A percentile compares a stretch with the other conserved stretches of the same genome.
Conservation (phyloP, 2,113 vertebrate species). For the Eira barbara region DNA sequence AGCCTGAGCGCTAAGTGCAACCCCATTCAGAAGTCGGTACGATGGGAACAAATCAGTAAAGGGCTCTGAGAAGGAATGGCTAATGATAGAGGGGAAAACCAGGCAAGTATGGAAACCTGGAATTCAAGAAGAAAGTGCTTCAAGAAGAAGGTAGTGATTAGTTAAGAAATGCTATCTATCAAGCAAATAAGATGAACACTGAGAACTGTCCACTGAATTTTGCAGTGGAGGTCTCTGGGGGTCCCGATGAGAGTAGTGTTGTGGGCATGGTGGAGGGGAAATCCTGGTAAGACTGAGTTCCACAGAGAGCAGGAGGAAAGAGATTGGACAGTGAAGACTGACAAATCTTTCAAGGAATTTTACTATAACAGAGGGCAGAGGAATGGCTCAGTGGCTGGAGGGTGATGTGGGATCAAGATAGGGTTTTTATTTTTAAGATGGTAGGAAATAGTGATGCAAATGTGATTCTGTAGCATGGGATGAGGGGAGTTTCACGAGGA, state of each 20-base stretch:
- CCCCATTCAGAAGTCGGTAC: not conserved
- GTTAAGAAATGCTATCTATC: not conserved
- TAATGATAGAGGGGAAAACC: not conserved
- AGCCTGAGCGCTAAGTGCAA: not conserved
- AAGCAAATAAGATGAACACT: not conserved
- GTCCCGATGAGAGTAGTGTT: not conserved
- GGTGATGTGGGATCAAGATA: not conserved
- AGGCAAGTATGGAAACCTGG: not conserved
- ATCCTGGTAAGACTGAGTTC: not conserved
- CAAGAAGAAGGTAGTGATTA: not conserved
- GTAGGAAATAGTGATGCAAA: not conserved
- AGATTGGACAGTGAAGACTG: not conserved
- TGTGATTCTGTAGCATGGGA: no score
- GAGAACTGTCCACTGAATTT: not conserved
- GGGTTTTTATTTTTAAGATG: not conserved
- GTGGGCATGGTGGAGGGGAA: not conserved
- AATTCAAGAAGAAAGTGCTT: not conserved
- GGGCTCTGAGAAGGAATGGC: not conserved
- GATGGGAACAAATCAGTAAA: not conserved
- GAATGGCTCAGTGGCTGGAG: not conserved
- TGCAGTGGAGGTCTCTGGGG: not conserved
- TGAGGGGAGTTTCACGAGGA: not conserved
- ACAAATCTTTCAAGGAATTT: not conserved
- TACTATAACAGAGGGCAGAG: not conserved
- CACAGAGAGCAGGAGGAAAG: not conserved